A percentile compares a stretch with the other conserved stretches of the same genome.
Evolutionary conservation across 2,113 vertebrate genomes (phyloP).

Genomic region (Elephas maximus): DNA sequence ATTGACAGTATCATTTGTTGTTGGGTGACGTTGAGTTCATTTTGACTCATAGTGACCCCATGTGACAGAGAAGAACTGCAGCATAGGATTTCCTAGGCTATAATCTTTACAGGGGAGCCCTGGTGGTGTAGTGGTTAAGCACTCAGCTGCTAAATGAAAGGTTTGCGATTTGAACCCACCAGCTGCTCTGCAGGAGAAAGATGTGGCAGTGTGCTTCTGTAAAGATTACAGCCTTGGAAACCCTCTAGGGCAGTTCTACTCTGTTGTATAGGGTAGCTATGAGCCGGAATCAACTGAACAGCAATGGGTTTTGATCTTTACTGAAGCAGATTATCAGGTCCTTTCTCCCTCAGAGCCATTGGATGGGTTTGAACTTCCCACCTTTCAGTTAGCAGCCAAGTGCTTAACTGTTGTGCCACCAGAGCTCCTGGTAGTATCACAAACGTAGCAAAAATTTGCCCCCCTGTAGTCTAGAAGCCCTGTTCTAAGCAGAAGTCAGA

Average conservation of each 20-base stretch:
- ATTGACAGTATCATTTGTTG: not conserved
- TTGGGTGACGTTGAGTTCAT: not conserved
- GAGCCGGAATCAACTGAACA: too few species aligned
- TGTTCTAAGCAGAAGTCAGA: not conserved
- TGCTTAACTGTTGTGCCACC: not conserved
- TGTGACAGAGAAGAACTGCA: too few species aligned
- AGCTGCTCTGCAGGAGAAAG: too few species aligned
- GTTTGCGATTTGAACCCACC: too few species aligned
- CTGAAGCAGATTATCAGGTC: not conserved
- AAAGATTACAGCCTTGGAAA: too few species aligned
- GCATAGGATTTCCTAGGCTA: not conserved
- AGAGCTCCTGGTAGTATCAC: not conserved
- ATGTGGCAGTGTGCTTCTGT: too few species aligned
- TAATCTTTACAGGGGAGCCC: not conserved
- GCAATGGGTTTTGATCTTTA: not conserved
- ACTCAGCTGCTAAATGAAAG: too few species aligned
- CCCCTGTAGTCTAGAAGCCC: not conserved
- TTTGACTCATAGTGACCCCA: not conserved
- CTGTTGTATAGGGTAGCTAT: too few species aligned
- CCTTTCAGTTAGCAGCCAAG: not conserved
- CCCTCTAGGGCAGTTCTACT: too few species aligned
- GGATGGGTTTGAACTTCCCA: not conserved
- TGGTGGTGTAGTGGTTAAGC: too few species aligned
- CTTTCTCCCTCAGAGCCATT: not conserved
- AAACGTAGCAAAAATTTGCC: not conserved